Percentiles rank a stretch among this genome's conserved stretches.
phyloP scores from a whole-genome alignment of 2,797 vertebrate species.

The Epinephelus awoara region DNA sequence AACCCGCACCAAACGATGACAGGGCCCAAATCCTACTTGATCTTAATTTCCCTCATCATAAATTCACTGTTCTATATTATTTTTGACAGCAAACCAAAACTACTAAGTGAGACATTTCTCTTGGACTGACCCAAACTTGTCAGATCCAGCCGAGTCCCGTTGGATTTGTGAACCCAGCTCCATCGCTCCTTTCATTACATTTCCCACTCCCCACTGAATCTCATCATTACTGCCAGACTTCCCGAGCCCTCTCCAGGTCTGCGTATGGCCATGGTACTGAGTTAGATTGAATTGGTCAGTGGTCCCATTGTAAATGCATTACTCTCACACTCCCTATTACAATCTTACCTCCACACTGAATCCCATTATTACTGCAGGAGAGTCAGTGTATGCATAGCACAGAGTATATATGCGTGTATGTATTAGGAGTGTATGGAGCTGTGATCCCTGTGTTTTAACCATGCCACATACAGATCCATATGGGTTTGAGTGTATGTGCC shows the following conservation, averaged over 20 bases:
- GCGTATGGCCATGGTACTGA: conserved; percentile 67
- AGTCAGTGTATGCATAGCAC: conserved; percentile 49
- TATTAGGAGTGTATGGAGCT: conserved; percentile 32
- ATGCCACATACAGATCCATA: conserved; percentile 26
- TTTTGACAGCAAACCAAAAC: conserved; percentile 33
- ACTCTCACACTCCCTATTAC: conserved; percentile 79
- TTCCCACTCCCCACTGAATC: conserved; percentile 78
- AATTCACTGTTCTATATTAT: conserved; percentile 35
- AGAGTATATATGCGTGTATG: conserved; percentile 39
- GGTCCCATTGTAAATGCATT: conserved; percentile 87
- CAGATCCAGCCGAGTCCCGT: conserved; percentile 59
- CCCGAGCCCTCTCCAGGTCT: conserved; percentile 67
- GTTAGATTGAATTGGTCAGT: conserved; percentile 84
- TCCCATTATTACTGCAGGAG: conserved; percentile 71
- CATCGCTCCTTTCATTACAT: conserved; percentile 77
- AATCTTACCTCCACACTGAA: conserved; percentile 79
- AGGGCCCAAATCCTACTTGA: conserved; percentile 12
- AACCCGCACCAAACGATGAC: conserved; percentile 24
- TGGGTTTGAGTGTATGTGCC: neutral
- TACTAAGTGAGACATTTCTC: conserved; percentile 51
- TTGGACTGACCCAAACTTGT: conserved; percentile 54
- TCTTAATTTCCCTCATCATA: conserved; percentile 33
- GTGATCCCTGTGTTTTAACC: conserved; percentile 32
- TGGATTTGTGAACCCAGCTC: conserved; percentile 68
- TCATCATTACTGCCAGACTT: conserved; percentile 80